Base-by-base conservation (phyloP, 2,888 invertebrate genomes). In the Eutolmus rufibarbis region DNA sequence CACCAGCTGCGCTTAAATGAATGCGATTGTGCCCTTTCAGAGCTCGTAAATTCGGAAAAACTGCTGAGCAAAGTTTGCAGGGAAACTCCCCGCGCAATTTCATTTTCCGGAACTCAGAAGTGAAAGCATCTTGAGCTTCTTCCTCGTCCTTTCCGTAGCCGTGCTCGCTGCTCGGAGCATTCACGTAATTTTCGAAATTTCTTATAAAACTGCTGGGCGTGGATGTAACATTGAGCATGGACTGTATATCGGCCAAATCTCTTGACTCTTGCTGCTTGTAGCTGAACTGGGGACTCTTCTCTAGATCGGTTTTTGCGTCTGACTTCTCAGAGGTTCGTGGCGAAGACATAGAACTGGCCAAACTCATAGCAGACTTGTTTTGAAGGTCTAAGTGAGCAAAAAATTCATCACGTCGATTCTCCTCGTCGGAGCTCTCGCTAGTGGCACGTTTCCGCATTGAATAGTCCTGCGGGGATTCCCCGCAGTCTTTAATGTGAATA, bases 1-100 rank as follows among this genome's bases (percentile, higher is more conserved):
- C 94, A 0, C 95, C 95, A 1, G 95, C 96, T 0, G 96, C 95
- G 88, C 95, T 96, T 89, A 97, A 94, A 92, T 98, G 98, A 1
- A 96, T 96, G 86, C 97, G 94, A 91, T 97, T 97, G 92, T 98
- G 98, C 0, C 98, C 97, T 92, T 98, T 98, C 34, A 98, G 93
- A 0, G 98, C 97, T 82, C 98, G 94, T 56, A 98, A 93, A 91
- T 98, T 98, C 0, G 97, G 97, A 91, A 98, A 98, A 40, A 97
- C 95, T 0, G 96, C 96, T 0, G 95, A 94, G 92, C 98, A 98
- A n/a, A 98, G 93, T 88, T 97, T 94, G 91, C 98, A 98, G 0
- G 97, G 97, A 91, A 97, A 98, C 91, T 97, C 97, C 0, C 97
- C 97, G 56, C 97, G 95, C 78, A 97, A 91, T 91, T 97, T 97